Base-by-base conservation (phyloP, 2,888 invertebrate genomes). In the Lithophane socia region DNA sequence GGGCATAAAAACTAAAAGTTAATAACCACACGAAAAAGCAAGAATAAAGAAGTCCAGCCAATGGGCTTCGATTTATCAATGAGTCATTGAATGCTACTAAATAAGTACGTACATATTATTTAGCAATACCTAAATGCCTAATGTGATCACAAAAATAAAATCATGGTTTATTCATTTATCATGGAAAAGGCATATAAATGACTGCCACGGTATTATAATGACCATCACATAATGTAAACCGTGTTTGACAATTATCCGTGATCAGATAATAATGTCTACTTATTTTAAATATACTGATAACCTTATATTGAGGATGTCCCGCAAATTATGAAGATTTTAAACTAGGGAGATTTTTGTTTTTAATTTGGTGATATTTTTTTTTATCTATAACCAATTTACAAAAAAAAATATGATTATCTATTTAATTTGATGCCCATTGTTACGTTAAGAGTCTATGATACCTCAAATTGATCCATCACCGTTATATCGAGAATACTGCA, bases 271-370 rank as follows among this genome's bases (percentile, higher is more conserved):
- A 75, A 79, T 72, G 10, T 71, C 37, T 73, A 68, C 37, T 75
- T 78, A 78, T 84, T 79, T 75, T 74, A 60, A 79, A 82, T 64
- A 76, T 61, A 56, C 10, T 70, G 64, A 60, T 79, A 74, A 58
- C 79, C 70, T 70, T 74, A 71, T 61, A 80, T 69, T 54, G 54
- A 77, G 82, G 72, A 82, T 73, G 61, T 71, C 13, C 63, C 18
- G 12, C 65, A 52, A 71, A 65, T 66, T 13, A 75, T 72, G 29
- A 61, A 21, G 29, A 44, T 52, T 52, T 47, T 65, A 56, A 44
- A 80, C 13, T 49, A 12, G 42, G 61, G 21, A 56, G 13, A 67
- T 64, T 58, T 67, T 29, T 29, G n/a, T 29, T 29, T 29, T 29
- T 29, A 29, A 29, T 29, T 29, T 29, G 29, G 29, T 29, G 29